Base-by-base conservation (phyloP, 2,888 invertebrate species). In the Aleiodes alternator region DNA sequence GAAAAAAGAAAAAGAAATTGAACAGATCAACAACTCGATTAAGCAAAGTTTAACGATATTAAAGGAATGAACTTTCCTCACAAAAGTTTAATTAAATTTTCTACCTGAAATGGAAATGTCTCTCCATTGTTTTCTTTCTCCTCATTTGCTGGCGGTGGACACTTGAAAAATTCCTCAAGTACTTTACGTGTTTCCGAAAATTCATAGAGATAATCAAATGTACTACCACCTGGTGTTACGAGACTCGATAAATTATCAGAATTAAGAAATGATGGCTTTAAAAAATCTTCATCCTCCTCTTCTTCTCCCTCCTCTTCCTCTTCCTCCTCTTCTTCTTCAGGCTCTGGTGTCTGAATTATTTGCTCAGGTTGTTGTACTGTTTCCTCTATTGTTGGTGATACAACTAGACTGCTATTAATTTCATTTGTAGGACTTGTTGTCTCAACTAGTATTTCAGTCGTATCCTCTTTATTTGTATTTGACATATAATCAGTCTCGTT, bases 181-280 rank as follows among this genome's bases (percentile, higher is more conserved):
- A 97, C 97, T 91, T 97, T 97, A 81, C 96, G 92, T 31, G 97
- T 97, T 90, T 97, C 97, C 0, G 97, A 97, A 90, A 97, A 97
- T 90, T 97, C 97, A 89, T 97, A 97, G 79, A 96, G 90, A 90
- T 96, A 96, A 91, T 97, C 96, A 88, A 96, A 96, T 50, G 96
- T 95, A 70, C 89, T 89, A 70, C 88, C 89, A 38, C 88, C 87
- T 7, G 89, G 84, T 3, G 89, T 86, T 23, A 88, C 89, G 23
- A 89, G 82, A 77, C 88, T 89, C 74, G 87, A 88, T 51, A 89
- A 82, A 78, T 89, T 88, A 69, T 89, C 89, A 61, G 82, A 82
- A 31, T 85, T 86, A 43, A 88, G 80, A 69, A 84, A 83, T 55
- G 84, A 82, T 5, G 84, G 83, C 59, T 85, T 85, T 11, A 85